Evolutionary conservation across 2,113 vertebrate species (phyloP), one percentile per base, ranked within the genome.

Genomic region (Bos indicus): DNA sequence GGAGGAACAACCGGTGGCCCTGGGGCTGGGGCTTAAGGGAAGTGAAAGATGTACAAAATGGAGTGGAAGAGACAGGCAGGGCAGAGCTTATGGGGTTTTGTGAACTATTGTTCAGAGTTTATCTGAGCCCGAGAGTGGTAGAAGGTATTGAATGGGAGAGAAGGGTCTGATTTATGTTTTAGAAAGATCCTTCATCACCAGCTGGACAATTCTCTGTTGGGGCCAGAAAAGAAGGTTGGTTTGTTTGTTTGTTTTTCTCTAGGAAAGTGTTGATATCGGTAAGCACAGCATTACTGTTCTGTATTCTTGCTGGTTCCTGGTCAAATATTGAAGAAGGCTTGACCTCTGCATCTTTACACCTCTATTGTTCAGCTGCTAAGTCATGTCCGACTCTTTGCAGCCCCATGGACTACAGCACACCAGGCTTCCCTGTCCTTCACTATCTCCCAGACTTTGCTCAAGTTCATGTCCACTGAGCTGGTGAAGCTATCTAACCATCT

Each of bases 141-240:
- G 64, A 7, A 52, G 90, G 33, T 59, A 57, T 19, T 10, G 2
- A 17, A 52, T 26, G 62, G 19, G 71, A n/a, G 46, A 2, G 36
- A 33, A 13, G 9, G 16, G 26, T 40, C 48, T 48, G 43, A 6
- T 6, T 13, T 84, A 48, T 21, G 10, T 54, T 81, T 71, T 48
- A 36, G 93, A 46, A 64, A 43, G 40, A 30, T 17, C 59, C 56
- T 90, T 54, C 46, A 9, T 9, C 14, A 28, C 82, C 14, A 12
- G 40, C 16, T 7, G 30, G 52, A 17, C 54, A 1, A 5, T 4
- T 46, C 28, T 82, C 40, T 57, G 15, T 11, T 48, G 25, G 78
- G 62, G 14, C 9, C 2, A 3, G 0, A 23, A 17, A 4, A 36
- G 21, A 2, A 46, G 16, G 2, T 16, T 3, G 16, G 2, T 16